Base-by-base conservation (phyloP, 92 coral and sea anemone species). In the Epizoanthus rinbou region DNA sequence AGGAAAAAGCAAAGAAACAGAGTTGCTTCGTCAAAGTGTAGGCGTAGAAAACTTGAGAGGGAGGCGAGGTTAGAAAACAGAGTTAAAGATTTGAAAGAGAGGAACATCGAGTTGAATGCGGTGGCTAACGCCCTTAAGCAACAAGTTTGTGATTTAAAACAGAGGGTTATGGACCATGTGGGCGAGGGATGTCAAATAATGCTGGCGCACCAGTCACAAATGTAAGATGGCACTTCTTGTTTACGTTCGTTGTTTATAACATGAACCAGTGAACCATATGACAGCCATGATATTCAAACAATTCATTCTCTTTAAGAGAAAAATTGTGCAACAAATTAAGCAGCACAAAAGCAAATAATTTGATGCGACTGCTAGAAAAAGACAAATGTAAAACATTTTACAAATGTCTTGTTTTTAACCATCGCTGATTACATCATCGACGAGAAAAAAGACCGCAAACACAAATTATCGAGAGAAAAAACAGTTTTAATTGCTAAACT, bases 141-240 rank as follows among this genome's bases (percentile, higher is more conserved):
- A 88, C 99, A 97, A 89, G 95, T 97, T 19, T 97, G 99, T 82
- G 98, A 97, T 86, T 85, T 97, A 41, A 97, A 97, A 80, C 99
- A 97, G 74, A 85, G 86, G 69, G 99, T 97, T 13, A 97, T 97
- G 99, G 99, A 97, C 84, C 99, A 97, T 90, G 99, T 97, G 84
- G 87, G 92, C 21, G 99, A 97, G 71, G 99, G 99, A 14, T 97
- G 99, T 76, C 99, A 94, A 87, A 94, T 97, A 74, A 94, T 95
- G 98, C 88, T 97, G 35, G 95, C 91, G 54, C 98, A 97, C 86
- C 98, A 93, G 80, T 89, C 98, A 23, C 98, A 90, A 74, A 89
- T 93, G 89, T 88, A 82, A 79, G 23, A 80, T 50, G 79, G 73
- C 47, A 57, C 86, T 11, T 71, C 19, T 57, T 72, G 83, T 80